Conservation (phyloP, 2,113 vertebrate genomes). For the Malurus melanocephalus region DNA sequence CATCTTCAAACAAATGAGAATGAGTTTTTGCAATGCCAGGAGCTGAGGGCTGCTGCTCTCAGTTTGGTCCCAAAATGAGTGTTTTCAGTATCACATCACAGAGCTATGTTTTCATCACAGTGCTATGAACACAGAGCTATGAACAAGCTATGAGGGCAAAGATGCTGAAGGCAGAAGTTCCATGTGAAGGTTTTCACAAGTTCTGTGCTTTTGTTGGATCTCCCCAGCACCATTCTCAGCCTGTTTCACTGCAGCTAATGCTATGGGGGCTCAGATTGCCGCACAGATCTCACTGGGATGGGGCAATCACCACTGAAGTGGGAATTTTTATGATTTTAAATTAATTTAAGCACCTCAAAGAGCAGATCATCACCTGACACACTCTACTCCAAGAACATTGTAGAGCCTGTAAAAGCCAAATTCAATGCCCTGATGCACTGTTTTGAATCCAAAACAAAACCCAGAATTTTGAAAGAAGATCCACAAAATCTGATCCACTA, state of each 20-base stretch:
- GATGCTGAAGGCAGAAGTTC: not conserved
- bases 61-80: not conserved
- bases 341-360: not conserved
- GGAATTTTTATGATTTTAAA: not conserved
- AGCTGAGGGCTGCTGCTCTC: not conserved
- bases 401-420: not conserved
- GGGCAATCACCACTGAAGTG: not conserved
- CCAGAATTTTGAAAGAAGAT: not conserved
- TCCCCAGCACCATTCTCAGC: rapidly evolving
- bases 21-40: not conserved
- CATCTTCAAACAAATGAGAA: not conserved
- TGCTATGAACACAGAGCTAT: not conserved
- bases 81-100: not conserved
- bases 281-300: not conserved
- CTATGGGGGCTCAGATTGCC: not conserved
- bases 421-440: not conserved
- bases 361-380: not conserved
- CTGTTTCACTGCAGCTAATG: not conserved
- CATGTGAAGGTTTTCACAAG: not conserved
- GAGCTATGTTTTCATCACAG: too few relatives aligned
- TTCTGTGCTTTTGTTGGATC: not conserved
- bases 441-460: not conserved
- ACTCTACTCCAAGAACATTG: not conserved
- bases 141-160: not conserved
- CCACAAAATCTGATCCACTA: not conserved